Evolutionary conservation across 1,140 invertebrate genomes (phyloP).

Genomic region (Heliconius himera): DNA sequence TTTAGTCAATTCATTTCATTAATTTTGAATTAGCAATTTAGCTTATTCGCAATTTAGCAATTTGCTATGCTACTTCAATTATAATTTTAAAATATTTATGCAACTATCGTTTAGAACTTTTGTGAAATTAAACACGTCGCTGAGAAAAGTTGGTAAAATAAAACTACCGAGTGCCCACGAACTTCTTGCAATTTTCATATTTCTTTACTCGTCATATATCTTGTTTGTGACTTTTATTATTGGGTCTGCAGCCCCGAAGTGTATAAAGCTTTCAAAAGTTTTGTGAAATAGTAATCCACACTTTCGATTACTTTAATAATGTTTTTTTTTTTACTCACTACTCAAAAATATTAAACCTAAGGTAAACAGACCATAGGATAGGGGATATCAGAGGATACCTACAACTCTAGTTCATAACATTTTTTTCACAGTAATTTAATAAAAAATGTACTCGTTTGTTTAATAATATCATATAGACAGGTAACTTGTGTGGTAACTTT

Average conservation of each 20-base stretch:
- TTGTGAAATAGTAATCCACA: conserved; percentile 32
- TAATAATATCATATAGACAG: too few species aligned
- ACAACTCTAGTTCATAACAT: neutral
- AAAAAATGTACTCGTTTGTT: too few species aligned
- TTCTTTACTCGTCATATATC: conserved; percentile 39
- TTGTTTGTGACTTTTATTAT: conserved; percentile 44
- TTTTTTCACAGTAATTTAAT: too few species aligned
- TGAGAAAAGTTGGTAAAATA: conserved; percentile 17
- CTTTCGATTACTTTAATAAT: conserved; percentile 22
- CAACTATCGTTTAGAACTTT: neutral
- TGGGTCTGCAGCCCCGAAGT: conserved; percentile 27
- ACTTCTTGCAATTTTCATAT: conserved; percentile 43
- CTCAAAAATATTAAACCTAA: neutral
- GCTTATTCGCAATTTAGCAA: too few species aligned
- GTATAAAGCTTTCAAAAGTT: conserved; percentile 42
- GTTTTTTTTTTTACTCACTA: neutral
- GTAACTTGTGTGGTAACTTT: too few species aligned
- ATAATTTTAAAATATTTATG: too few species aligned
- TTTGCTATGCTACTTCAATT: too few species aligned
- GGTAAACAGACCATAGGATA: neutral
- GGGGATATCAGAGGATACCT: too few species aligned
- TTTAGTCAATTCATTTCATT: too few species aligned
- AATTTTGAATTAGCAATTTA: too few species aligned
- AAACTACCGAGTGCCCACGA: conserved; percentile 25
- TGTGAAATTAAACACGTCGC: neutral